Conservation (phyloP, 2,113 vertebrate species). For the Mellivora capensis region DNA sequence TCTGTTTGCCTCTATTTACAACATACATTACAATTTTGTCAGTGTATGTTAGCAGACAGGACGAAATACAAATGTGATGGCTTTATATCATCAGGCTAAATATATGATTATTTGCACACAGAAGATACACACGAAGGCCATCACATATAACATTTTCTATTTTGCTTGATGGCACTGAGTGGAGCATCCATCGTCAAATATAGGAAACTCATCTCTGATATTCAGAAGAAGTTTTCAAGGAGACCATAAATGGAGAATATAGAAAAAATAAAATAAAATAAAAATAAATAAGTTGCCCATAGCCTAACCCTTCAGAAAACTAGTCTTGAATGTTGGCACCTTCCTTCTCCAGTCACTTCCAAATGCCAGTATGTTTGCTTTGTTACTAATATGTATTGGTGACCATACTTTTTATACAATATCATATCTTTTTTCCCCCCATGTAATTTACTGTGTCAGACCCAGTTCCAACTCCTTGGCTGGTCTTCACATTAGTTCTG, state of each 20-base stretch:
- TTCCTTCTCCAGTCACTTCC: neutral
- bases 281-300: neutral
- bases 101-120: neutral
- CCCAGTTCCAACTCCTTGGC: neutral
- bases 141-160: neutral
- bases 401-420: neutral
- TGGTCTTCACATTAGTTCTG: neutral
- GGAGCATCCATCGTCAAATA: neutral
- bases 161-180: neutral
- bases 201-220: neutral
- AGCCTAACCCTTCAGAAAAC: neutral
- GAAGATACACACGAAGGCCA: neutral
- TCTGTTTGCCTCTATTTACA: neutral
- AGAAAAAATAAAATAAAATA: neutral
- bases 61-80: neutral
- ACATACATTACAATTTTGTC: neutral
- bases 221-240: neutral
- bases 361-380: neutral
- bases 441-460: neutral
- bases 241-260: neutral
- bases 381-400: neutral
- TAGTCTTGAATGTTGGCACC: neutral
- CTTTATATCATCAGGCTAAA: neutral
- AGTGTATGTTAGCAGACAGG: neutral
- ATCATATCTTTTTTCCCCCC: neutral